phyloP scores from a whole-genome alignment of 1,140 invertebrate genomes.

The Steinernema feltiae region DNA sequence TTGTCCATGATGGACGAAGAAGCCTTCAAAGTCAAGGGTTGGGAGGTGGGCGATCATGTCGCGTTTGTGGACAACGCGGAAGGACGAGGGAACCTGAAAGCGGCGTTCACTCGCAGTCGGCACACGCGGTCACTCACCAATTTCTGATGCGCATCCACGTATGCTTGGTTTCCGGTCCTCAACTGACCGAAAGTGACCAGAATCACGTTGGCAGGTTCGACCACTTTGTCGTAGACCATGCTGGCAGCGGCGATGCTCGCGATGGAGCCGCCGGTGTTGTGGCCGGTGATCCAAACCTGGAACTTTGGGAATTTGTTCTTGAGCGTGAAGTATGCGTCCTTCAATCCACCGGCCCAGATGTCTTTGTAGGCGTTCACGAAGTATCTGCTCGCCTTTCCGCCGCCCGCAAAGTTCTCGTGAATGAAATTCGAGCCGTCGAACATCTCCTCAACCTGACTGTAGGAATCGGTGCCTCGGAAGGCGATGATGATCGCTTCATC shows the following conservation, averaged over 20 bases:
- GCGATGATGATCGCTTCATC: not conserved
- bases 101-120: not conserved
- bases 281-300: constrained; percentile 37
- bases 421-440: constrained; percentile 18
- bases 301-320: constrained; percentile 19
- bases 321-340: not conserved
- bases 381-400: constrained; percentile 21
- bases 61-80: constrained; percentile 24
- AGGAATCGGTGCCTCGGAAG: constrained; percentile 25
- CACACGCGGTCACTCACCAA: not conserved
- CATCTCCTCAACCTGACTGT: constrained; percentile 15
- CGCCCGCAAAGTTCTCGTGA: constrained; percentile 13
- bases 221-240: constrained; percentile 24
- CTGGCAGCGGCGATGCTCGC: constrained; percentile 21
- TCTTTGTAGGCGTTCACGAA: constrained; percentile 21
- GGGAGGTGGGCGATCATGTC: constrained; percentile 32
- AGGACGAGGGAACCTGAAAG: constrained; percentile 18
- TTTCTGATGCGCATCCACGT: constrained; percentile 23
- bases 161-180: constrained; percentile 23
- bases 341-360: constrained; percentile 32
- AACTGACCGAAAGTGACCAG: constrained; percentile 34
- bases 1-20: constrained; percentile 26
- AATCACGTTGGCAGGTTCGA: constrained; percentile 4
- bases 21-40: constrained; percentile 22
- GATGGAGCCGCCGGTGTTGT: constrained; percentile 29